phyloP scores from a whole-genome alignment of 2,113 vertebrate genomes.

The Uria lomvia region DNA sequence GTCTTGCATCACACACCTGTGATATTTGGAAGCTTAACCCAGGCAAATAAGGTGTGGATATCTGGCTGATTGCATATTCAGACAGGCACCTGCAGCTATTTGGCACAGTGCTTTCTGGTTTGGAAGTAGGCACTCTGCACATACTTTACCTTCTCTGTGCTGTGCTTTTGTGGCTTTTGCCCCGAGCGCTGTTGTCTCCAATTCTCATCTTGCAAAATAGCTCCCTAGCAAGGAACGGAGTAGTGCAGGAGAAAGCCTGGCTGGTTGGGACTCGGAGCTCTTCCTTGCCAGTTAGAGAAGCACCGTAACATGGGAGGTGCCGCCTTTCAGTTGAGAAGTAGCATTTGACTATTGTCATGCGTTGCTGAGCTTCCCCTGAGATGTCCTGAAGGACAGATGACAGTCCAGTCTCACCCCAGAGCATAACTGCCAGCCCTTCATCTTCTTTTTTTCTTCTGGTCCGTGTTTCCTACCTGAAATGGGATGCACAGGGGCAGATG shows the following conservation, averaged over 20 bases:
- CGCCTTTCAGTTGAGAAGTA: neutral
- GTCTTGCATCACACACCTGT: slow-evolving; percentile 69
- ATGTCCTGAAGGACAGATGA: neutral
- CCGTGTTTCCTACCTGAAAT: neutral
- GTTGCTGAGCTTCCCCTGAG: neutral
- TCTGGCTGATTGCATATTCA: slow-evolving; percentile 73
- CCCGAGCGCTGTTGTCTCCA: slow-evolving; percentile 12
- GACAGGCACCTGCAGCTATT: slow-evolving; percentile 70
- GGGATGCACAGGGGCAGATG: neutral
- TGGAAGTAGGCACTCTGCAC: slow-evolving; percentile 51
- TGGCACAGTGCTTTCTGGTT: slow-evolving; percentile 56
- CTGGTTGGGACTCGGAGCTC: neutral
- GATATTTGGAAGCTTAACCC: slow-evolving; percentile 66
- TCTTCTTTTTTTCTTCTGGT: neutral
- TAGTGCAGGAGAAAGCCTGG: neutral
- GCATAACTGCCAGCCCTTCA: neutral
- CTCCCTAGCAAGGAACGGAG: neutral
- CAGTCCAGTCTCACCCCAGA: neutral
- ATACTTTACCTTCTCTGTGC: slow-evolving; percentile 38
- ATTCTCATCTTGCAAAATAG: slow-evolving; percentile 27
- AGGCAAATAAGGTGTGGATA: slow-evolving; percentile 72
- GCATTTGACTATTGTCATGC: rapidly evolving
- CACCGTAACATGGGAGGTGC: neutral
- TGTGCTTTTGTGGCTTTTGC: slow-evolving; percentile 43
- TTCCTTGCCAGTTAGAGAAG: neutral